Evolutionary conservation across 2,888 invertebrate genomes (phyloP).

Genomic region (Cheilosia scutellata): DNA sequence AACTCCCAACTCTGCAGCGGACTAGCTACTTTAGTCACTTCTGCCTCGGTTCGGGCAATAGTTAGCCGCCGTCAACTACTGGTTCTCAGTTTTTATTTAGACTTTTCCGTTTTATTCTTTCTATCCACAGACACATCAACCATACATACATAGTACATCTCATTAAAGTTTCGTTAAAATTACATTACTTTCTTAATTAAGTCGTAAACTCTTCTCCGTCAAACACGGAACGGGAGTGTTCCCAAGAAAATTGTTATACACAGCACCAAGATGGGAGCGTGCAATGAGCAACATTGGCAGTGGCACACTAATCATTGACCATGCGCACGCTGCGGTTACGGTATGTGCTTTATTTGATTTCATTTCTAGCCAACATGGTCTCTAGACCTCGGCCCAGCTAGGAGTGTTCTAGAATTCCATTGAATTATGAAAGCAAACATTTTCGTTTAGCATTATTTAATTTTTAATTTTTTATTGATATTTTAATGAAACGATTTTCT

Average conservation of each 20-base stretch:
- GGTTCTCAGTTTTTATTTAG: slow-evolving; percentile 24
- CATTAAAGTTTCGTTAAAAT: slow-evolving; percentile 73
- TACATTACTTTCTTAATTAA: slow-evolving; percentile 72
- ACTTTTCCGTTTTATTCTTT: slow-evolving; percentile 14
- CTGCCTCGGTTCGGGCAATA: slow-evolving; percentile 1
- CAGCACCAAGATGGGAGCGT: slow-evolving; percentile 15
- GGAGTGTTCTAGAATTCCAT: slow-evolving; percentile 6
- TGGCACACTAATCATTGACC: slow-evolving; percentile 66
- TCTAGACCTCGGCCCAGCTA: background rate
- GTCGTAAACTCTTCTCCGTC: slow-evolving; percentile 66
- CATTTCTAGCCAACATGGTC: slow-evolving; percentile 23
- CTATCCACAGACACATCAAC: slow-evolving; percentile 8
- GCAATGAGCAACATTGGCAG: slow-evolving; percentile 46
- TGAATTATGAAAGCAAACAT: slow-evolving; percentile 20
- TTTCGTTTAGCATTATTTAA: background rate
- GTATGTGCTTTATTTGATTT: slow-evolving; percentile 65
- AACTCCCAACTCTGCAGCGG: slow-evolving; percentile 13
- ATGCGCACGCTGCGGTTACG: slow-evolving; percentile 54
- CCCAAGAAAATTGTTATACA: slow-evolving; percentile 56
- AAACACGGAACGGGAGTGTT: slow-evolving; percentile 73
- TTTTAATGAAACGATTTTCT: slow-evolving; percentile 41
- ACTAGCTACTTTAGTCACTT: slow-evolving; percentile 16
- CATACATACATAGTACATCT: slow-evolving; percentile 38
- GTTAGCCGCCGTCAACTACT: slow-evolving; percentile 12
- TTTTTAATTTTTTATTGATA: slow-evolving; percentile 37